Base-by-base conservation (phyloP, 2,113 vertebrate genomes). In the Barnardius zonarius region DNA sequence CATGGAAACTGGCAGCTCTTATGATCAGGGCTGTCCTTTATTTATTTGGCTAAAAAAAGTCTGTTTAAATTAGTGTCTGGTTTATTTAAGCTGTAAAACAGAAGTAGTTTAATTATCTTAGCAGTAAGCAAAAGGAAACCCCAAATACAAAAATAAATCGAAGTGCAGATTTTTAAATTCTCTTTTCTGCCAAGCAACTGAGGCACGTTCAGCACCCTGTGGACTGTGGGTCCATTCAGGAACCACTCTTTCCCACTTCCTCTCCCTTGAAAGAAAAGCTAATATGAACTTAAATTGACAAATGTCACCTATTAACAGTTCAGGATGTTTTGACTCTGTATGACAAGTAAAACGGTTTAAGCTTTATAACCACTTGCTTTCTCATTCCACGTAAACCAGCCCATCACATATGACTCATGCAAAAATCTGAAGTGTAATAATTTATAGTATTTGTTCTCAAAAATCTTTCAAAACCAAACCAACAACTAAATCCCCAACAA, bases 81-180 rank as follows among this genome's bases (percentile, higher is more conserved):
- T 73, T 87, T 87, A 92, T 84, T 81, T 81, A 82, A 39, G 41
- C 44, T 83, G 35, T 39, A 73, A 72, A 77, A 72, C 3, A 10
- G 7, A 91, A 2, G 2, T 16, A 92, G 35, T 39, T 94, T 73
- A 86, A 92, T 88, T 81, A 62, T 20, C 31, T 22, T 57, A 90
- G 30, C 57, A 87, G 49, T 30, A 91, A 84, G 73, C 66, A 96
- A 94, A 94, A 88, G 66, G 39, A 95, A 92, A 89, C 12, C 43
- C 48, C 44, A 86, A 92, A 90, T 14, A 88, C 11, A 89, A 85
- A 91, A 88, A 88, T n/a, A 90, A 95, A 85, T 18, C 14, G 7
- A 44, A 68, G n/a, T 13, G 10, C 6, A 83, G 24, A 81, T 86
- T 86, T 78, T 88, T 8, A 31, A 78, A 73, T 62, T 81, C 18